phyloP scores from a whole-genome alignment of 2,797 vertebrate genomes.

The Cuniculus paca region DNA sequence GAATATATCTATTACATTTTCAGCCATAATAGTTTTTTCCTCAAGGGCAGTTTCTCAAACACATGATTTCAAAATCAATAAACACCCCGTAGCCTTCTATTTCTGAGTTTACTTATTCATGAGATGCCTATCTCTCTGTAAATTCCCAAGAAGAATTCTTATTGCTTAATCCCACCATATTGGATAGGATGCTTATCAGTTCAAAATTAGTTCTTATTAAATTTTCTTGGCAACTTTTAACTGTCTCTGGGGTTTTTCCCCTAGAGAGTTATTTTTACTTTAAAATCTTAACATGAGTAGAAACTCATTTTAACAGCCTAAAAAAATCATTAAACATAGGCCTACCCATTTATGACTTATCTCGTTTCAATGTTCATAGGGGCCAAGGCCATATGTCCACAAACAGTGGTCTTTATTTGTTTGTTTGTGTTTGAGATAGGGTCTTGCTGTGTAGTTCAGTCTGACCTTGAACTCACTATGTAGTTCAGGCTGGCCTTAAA shows the following conservation, averaged over 20 bases:
- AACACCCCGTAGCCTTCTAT: slow-evolving; percentile 82
- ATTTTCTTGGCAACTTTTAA: slow-evolving; percentile 84
- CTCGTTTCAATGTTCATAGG: not conserved
- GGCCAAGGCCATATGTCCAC: not conserved
- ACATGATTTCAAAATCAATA: slow-evolving; percentile 90
- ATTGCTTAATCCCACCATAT: slow-evolving; percentile 86
- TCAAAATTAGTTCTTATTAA: slow-evolving; percentile 89
- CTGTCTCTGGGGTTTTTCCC: slow-evolving; percentile 62
- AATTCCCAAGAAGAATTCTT: slow-evolving; percentile 88
- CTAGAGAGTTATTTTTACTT: slow-evolving; percentile 71
- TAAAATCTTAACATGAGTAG: slow-evolving; percentile 68
- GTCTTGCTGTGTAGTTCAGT: not conserved
- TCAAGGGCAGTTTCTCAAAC: slow-evolving; percentile 88
- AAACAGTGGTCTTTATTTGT: not conserved
- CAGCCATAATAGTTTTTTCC: slow-evolving; percentile 88
- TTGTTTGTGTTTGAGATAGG: not conserved
- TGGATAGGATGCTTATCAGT: slow-evolving; percentile 89
- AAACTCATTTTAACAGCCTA: slow-evolving; percentile 60
- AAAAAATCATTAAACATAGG: slow-evolving; percentile 60
- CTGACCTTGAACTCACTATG: not conserved
- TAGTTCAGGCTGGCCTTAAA: not conserved
- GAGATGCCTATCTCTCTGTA: slow-evolving; percentile 88
- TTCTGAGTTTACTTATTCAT: slow-evolving; percentile 90
- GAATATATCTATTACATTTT: slow-evolving; percentile 88
- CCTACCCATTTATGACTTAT: not conserved